Evolutionary conservation across 2,888 invertebrate species (phyloP).

Genomic region (Lagria hirta): DNA sequence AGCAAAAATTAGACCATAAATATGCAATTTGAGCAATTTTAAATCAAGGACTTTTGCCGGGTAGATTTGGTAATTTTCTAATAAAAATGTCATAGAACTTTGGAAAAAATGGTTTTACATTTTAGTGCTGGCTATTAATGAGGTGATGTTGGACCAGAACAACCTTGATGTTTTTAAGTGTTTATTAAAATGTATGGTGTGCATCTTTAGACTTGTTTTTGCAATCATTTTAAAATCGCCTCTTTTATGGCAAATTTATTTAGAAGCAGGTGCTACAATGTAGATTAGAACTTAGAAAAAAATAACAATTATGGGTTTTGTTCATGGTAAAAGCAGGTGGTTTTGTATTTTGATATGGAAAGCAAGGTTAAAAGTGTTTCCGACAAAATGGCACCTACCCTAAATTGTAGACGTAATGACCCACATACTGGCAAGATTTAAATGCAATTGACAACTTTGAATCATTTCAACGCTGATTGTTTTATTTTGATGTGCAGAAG

Average conservation of each 20-base stretch:
- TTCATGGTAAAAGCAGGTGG: no score
- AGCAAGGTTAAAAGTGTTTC: no score
- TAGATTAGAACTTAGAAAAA: conserved; percentile 10
- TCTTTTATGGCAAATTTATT: conserved; percentile 2
- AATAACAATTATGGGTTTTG: conserved; percentile 7
- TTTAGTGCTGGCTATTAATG: conserved; percentile 20
- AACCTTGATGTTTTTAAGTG: conserved; percentile 15
- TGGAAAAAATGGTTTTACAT: conserved; percentile 12
- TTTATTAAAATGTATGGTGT: conserved; percentile 7
- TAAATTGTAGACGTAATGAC: conserved; percentile 3
- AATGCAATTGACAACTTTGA: conserved; percentile 4
- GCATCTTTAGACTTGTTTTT: background rate
- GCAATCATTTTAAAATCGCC: conserved; percentile 5
- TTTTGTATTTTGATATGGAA: no score
- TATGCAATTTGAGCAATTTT: no score
- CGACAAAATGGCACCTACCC: background rate
- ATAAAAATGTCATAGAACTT: conserved; percentile 19
- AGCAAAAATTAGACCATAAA: no score
- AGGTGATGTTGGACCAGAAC: conserved; percentile 6
- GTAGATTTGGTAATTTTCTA: conserved; percentile 8
- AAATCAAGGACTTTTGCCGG: conserved; percentile 14
- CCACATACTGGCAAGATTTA: conserved; percentile 11
- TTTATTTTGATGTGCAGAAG: conserved; percentile 5
- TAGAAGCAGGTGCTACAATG: no score
- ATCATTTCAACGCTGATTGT: conserved; percentile 6